phyloP scores from a whole-genome alignment of 1,140 invertebrate species.

The Drosophila grimshawi region DNA sequence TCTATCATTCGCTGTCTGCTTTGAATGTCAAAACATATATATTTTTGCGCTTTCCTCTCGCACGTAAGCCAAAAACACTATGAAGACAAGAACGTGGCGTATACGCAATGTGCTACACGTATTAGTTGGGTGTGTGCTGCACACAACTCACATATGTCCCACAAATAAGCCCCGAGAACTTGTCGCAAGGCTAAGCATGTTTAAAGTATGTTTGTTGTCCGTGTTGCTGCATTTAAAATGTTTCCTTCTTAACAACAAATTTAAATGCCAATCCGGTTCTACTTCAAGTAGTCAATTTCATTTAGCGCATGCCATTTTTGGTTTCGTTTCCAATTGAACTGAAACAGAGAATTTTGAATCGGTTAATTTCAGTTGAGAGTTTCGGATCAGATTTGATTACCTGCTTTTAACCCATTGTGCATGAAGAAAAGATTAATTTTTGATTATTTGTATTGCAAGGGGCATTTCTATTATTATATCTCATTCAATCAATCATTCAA shows the following conservation, averaged over 20 bases:
- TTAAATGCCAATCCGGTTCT: not conserved
- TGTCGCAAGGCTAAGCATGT: no score
- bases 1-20: not conserved
- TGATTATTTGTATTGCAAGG: no score
- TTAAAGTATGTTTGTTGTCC: not conserved
- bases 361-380: not conserved
- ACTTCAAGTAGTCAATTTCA: no score
- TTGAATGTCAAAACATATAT: conserved; percentile 27
- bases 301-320: no score
- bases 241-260: not conserved
- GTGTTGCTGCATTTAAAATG: not conserved
- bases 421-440: no score
- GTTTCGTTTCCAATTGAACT: not conserved
- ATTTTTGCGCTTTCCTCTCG: conserved; percentile 23
- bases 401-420: no score
- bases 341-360: not conserved
- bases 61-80: conserved; percentile 22
- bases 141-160: not conserved
- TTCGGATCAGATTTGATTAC: no score
- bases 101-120: conserved; percentile 26
- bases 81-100: conserved; percentile 20
- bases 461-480: no score
- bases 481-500: no score
- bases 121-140: not conserved
- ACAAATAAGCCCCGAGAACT: not conserved